Evolutionary conservation across 2,797 vertebrate species (phyloP), one percentile per base, ranked within the genome.

Genomic region (Danio tinwini): DNA sequence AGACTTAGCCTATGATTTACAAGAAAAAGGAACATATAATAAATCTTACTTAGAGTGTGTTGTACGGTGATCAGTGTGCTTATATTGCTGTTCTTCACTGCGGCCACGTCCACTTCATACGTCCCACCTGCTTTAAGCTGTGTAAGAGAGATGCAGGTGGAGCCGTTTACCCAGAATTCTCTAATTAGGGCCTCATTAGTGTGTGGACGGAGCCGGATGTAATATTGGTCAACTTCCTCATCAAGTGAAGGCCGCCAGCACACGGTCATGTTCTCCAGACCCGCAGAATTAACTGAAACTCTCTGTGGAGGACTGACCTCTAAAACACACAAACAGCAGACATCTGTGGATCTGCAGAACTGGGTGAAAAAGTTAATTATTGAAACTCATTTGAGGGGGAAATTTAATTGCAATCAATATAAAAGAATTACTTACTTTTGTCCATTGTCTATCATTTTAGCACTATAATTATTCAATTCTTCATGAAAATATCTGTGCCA

Each of bases 41-140:
- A 0, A 19, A 69, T 55, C 21, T 19, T 90, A 97, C 96, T 91
- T 90, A 94, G 88, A 56, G 94, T 97, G 81, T 95, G 92, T 59
- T 86, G 87, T 85, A 92, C 17, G 19, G 78, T 92, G 73, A 89
- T 89, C 81, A 76, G 88, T 81, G 91, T 56, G n/a, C 96, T 97
- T 86, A 83, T 90, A 82, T 93, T 93, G 55, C 93, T 90, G 76
- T 89, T 94, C 53, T 83, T 94, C 80, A 94, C 75, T 67, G 91
- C 91, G 80, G 91, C 90, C 58, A 97, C 90, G 58, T 88, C 89
- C 72, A 96, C 89, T 80, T 94, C 88, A 85, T 96, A 97, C 10
- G 90, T 87, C 87, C 94, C 93, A 81, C 95, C 95, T 63, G 95
- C 93, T 74, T 87, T 87, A 82, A 95, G 91, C 56, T 82, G 49